A percentile compares a stretch with the other conserved stretches of the same genome.
phyloP scores from a whole-genome alignment of 2,888 invertebrate species.

The Dorcus parallelipipedus region DNA sequence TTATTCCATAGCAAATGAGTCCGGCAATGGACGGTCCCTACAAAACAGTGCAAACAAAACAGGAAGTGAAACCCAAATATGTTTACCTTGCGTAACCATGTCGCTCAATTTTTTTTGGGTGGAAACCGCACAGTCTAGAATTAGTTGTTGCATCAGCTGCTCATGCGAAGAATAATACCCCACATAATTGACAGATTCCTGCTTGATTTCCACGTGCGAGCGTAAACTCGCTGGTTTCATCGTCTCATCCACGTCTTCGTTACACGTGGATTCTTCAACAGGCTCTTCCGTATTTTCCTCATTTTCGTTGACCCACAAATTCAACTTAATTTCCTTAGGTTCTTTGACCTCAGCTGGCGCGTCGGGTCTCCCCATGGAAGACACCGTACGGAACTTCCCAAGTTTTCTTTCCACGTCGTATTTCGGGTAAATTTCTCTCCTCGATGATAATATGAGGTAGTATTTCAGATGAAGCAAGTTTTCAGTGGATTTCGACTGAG shows the following conservation, averaged over 20 bases:
- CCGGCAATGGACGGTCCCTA: conserved; percentile 63
- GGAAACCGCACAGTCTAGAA: conserved; percentile 55
- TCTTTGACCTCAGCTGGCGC: conserved; percentile 29
- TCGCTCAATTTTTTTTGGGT: conserved; percentile 56
- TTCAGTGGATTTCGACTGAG: conserved; percentile 39
- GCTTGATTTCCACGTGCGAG: conserved; percentile 47
- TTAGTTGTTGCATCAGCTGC: conserved; percentile 61
- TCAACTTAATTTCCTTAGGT: conserved; percentile 8
- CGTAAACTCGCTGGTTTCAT: conserved; percentile 12
- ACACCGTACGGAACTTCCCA: conserved; percentile 62
- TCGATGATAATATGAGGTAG: conserved; percentile 60
- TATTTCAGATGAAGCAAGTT: conserved; percentile 54
- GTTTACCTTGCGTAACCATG: conserved; percentile 57
- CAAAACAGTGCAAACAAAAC: conserved; percentile 9
- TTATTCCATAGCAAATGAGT: conserved; percentile 70
- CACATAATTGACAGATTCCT: conserved; percentile 65
- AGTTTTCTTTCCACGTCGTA: conserved; percentile 57
- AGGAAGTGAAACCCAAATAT: no score
- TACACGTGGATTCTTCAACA: not conserved
- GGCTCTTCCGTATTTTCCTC: not conserved
- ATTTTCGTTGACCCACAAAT: not conserved
- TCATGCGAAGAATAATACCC: conserved; percentile 69
- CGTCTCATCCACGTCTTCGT: conserved; percentile 1
- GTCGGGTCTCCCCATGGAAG: conserved; percentile 36
- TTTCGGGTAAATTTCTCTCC: conserved; percentile 60